Conservation (phyloP, 2,888 invertebrate genomes). For the Leuctra nigra region DNA sequence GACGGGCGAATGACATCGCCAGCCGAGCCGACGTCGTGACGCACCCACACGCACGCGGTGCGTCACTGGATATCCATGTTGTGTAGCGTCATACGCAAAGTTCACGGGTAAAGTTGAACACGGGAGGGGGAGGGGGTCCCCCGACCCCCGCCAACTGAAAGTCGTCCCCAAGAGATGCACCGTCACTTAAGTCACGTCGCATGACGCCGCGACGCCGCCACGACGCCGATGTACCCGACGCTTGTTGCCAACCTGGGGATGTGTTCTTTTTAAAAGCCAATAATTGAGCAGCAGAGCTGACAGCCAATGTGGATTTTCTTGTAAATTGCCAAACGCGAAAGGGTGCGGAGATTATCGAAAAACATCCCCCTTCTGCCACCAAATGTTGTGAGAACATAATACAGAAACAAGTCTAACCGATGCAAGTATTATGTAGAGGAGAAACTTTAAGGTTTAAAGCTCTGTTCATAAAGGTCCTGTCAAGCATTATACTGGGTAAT, state of each 20-base stretch:
- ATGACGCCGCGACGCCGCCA: not conserved
- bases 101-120: slow-evolving; percentile 2
- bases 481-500: slow-evolving; percentile 6
- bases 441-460: not conserved
- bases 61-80: not conserved
- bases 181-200: slow-evolving; percentile 14
- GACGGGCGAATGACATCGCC: slow-evolving; percentile 6
- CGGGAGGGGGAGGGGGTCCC: not conserved
- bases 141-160: slow-evolving; percentile 19
- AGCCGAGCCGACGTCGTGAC: not conserved
- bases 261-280: no score
- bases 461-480: not conserved
- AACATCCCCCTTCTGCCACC: not conserved
- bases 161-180: slow-evolving; percentile 20
- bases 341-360: not conserved
- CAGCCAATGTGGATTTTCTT: not conserved
- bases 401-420: no score
- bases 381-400: no score
- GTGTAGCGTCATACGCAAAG: not conserved
- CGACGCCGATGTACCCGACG: no score
- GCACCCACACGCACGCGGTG: not conserved
- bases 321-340: not conserved
- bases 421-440: not conserved
- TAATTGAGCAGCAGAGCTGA: not conserved
- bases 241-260: no score